Evolutionary conservation across 2,888 invertebrate genomes (phyloP).

Genomic region (Linnaemya vulpina): DNA sequence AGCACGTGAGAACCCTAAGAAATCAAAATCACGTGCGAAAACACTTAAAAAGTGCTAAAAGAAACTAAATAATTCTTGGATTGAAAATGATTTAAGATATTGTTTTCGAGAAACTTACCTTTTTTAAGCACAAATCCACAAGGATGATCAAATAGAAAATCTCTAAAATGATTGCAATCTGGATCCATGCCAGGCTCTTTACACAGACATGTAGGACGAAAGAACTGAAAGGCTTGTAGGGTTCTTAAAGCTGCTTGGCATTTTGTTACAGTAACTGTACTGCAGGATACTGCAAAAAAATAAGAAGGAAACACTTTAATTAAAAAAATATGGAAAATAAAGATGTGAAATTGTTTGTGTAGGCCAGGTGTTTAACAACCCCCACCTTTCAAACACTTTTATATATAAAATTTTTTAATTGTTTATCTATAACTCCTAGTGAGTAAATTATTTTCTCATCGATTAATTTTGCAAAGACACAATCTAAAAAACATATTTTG

Average conservation of each 20-base stretch:
- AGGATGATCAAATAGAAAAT: conserved; percentile 96
- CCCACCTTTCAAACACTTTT: no score
- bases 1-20: not conserved
- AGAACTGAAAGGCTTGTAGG: conserved; percentile 95
- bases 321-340: not conserved
- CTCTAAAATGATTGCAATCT: conserved; percentile 95
- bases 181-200: conserved; percentile 95
- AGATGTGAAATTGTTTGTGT: not conserved
- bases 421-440: no score
- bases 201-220: conserved; percentile 96
- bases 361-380: no score
- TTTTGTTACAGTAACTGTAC: conserved; percentile 95
- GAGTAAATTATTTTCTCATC: conserved; percentile 1
- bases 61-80: not conserved
- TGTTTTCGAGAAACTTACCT: conserved; percentile 85
- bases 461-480: not conserved
- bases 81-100: not conserved
- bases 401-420: no score
- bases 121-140: conserved; percentile 95
- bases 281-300: conserved; percentile 89
- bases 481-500: not conserved
- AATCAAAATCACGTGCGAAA: not conserved
- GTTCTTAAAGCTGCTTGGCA: conserved; percentile 95
- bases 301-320: not conserved
- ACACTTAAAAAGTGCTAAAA: not conserved